These are phyloP conservation scores for Brachionus koreanus DNA, from an alignment of 1,140 invertebrate species.

Conservation along the genomic window DNA sequence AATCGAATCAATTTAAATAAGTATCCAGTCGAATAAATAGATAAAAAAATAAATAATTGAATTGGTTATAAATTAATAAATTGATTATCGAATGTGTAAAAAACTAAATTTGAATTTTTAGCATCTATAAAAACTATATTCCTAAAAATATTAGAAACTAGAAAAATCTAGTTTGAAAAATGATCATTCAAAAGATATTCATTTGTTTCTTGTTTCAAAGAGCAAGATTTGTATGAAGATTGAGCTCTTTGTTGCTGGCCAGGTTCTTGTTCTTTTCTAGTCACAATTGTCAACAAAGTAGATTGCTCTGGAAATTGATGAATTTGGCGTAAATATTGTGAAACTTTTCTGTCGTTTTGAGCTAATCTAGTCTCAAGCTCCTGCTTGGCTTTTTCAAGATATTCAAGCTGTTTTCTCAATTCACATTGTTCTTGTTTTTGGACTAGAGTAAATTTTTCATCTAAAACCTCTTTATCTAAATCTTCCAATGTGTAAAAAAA, in stretches of 20 bases:
- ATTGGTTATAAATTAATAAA: background rate
- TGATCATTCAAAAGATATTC: background rate
- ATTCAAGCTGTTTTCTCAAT: background rate
- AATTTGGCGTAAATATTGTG: background rate
- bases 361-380: background rate
- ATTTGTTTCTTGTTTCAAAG: slow-evolving; percentile 7
- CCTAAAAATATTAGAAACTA: background rate
- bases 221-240: background rate
- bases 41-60: background rate
- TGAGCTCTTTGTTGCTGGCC: background rate
- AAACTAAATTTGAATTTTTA: background rate
- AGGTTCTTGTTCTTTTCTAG: background rate
- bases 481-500: slow-evolving; percentile 21
- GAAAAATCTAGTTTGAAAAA: slow-evolving; percentile 14
- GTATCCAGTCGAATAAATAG: background rate
- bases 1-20: background rate
- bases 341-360: background rate
- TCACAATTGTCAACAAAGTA: background rate
- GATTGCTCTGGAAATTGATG: slow-evolving; percentile 5
- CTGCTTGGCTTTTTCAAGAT: background rate
- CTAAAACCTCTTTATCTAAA: background rate
- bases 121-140: background rate
- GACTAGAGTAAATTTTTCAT: background rate
- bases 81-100: background rate
- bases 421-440: background rate